phyloP scores from a whole-genome alignment of 2,113 vertebrate species.

The Scomber colias region DNA sequence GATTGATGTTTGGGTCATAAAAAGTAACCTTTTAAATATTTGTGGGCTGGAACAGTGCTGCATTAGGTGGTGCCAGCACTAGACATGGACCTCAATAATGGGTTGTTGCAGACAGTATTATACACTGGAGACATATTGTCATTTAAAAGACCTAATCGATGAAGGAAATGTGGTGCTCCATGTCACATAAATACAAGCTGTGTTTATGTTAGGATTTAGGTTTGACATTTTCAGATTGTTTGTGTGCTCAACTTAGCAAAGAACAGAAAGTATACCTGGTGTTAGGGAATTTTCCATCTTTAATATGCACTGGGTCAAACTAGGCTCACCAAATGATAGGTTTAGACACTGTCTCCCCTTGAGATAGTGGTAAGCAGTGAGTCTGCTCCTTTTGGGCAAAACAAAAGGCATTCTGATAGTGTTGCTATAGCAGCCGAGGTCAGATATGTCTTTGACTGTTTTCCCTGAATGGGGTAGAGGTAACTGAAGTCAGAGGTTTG shows the following conservation, averaged over 20 bases:
- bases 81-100: slow-evolving; percentile 27
- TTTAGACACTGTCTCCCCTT: too few relatives aligned
- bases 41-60: slow-evolving; percentile 42
- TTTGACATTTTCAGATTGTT: neutral
- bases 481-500: too few relatives aligned
- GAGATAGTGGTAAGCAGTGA: too few relatives aligned
- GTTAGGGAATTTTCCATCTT: too few relatives aligned
- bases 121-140: slow-evolving; percentile 1
- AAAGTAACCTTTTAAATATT: slow-evolving; percentile 44
- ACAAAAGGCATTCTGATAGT: too few relatives aligned
- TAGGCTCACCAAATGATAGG: too few relatives aligned
- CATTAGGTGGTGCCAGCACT: slow-evolving; percentile 29
- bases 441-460: too few relatives aligned
- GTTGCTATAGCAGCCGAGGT: too few relatives aligned
- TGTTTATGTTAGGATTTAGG: neutral
- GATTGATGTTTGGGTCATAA: slow-evolving; percentile 48
- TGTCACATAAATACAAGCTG: neutral
- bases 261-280: neutral
- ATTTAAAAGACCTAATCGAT: slow-evolving; percentile 38
- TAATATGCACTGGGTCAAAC: too few relatives aligned
- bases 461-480: too few relatives aligned
- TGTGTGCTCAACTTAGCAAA: too few relatives aligned
- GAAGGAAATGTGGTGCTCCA: neutral
- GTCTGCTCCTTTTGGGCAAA: too few relatives aligned
- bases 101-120: slow-evolving; percentile 5